These are phyloP conservation scores for Phalacrocorax brasilianus DNA, from an alignment of 2,113 vertebrate species.

Conservation along the genomic window DNA sequence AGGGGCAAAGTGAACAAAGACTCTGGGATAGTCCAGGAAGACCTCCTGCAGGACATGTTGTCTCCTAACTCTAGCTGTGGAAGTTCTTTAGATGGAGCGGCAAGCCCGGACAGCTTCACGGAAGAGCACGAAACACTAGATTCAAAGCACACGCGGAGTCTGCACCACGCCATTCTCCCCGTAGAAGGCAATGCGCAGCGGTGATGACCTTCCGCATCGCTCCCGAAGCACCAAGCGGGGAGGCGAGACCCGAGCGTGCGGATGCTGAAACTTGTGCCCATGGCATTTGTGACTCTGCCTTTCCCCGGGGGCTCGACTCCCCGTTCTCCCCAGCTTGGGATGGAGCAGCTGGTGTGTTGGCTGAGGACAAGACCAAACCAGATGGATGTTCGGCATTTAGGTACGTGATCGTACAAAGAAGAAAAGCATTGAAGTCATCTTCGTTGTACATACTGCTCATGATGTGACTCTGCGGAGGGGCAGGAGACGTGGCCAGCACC, in stretches of 20 bases:
- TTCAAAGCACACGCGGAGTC: slow-evolving; percentile 74
- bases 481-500: background rate
- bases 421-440: slow-evolving; percentile 39
- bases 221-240: background rate
- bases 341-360: rapidly evolving
- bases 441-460: slow-evolving; percentile 55
- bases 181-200: slow-evolving; percentile 83
- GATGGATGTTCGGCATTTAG: background rate
- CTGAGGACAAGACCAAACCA: background rate
- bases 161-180: slow-evolving; percentile 84
- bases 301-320: background rate
- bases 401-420: slow-evolving; percentile 48
- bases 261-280: background rate
- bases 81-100: slow-evolving; percentile 89
- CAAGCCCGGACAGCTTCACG: slow-evolving; percentile 91
- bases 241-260: background rate
- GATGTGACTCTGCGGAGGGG: background rate
- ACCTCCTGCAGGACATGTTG: slow-evolving; percentile 88
- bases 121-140: slow-evolving; percentile 83
- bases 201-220: slow-evolving; percentile 72
- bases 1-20: slow-evolving; percentile 82
- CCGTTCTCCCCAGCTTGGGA: background rate
- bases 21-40: slow-evolving; percentile 83
- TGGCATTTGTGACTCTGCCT: background rate
- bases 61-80: slow-evolving; percentile 93